These are phyloP conservation scores for Zootoca vivipara DNA, from an alignment of 2,113 vertebrate genomes.

Conservation along the genomic window DNA sequence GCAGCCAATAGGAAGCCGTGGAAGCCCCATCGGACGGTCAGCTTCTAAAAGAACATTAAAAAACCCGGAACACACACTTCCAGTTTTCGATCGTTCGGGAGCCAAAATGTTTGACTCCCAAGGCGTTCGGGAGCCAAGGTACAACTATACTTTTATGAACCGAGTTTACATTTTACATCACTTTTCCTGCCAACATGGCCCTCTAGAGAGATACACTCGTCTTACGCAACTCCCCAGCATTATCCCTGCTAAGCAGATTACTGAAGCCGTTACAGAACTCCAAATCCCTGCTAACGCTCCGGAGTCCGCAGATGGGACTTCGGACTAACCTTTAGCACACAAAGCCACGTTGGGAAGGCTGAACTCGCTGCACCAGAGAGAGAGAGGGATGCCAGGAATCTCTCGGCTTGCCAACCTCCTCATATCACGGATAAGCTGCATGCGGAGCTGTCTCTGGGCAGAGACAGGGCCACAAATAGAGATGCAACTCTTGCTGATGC, in stretches of 20 bases:
- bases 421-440: not conserved
- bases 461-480: not conserved
- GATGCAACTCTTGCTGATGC: not conserved
- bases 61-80: no score
- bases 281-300: not conserved
- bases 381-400: not conserved
- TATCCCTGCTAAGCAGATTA: not conserved
- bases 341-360: not conserved
- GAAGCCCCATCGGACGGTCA: no score
- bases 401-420: not conserved
- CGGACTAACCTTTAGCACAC: conserved; percentile 10
- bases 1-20: no score
- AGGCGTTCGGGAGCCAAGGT: no score
- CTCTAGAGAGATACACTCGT: not conserved
- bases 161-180: not conserved
- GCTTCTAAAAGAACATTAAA: no score
- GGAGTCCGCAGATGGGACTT: not conserved
- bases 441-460: not conserved
- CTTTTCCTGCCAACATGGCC: not conserved
- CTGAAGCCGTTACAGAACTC: not conserved
- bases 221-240: not conserved
- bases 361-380: not conserved
- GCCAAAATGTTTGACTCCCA: no score
- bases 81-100: no score
- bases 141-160: not conserved